Base-by-base conservation (phyloP, 2,888 invertebrate genomes). In the Agrotis puta region DNA sequence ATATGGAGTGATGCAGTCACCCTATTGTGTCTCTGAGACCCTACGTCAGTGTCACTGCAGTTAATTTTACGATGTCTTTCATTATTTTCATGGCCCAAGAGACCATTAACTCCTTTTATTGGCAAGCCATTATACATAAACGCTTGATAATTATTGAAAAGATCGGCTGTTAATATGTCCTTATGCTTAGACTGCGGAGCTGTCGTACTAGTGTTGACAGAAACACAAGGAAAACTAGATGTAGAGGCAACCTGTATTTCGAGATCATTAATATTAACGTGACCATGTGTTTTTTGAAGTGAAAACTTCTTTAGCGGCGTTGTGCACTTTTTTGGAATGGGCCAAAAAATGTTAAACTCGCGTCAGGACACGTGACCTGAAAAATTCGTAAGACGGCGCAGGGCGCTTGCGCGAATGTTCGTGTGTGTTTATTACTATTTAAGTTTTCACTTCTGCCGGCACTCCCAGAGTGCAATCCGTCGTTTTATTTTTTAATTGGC, bases 1-100 rank as follows among this genome's bases (percentile, higher is more conserved):
- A 66, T 70, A 71, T 39, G 45, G 22, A 62, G 57, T 69, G 70
- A 82, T 82, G 76, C 73, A 74, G 77, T 82, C 79, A 82, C 51
- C 58, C 56, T 45, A 79, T 82, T 79, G 79, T 81, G 64, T 68
- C 67, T 57, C 48, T 48, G 20, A 45, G 57, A 9, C 50, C 56
- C 33, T 16, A 48, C 67, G 76, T 71, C 73, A 70, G 18, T 13
- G 27, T 48, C 53, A 53, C 59, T 66, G 62, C 48, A 33, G 22
- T 61, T 56, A 56, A 62, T 2, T 62, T 70, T 45, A 66, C 33
- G 16, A 70, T n/a, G 51, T 14, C 18, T 27, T 67, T 68, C 20
- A 68, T 68, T 62, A 45, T 18, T n/a, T n/a, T n/a, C 54, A 64
- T 67, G 20, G 5, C 16, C 45, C 6, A 27, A 45, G 50, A 13